Conservation (phyloP, 2,113 vertebrate species). For the Anas platyrhynchos region DNA sequence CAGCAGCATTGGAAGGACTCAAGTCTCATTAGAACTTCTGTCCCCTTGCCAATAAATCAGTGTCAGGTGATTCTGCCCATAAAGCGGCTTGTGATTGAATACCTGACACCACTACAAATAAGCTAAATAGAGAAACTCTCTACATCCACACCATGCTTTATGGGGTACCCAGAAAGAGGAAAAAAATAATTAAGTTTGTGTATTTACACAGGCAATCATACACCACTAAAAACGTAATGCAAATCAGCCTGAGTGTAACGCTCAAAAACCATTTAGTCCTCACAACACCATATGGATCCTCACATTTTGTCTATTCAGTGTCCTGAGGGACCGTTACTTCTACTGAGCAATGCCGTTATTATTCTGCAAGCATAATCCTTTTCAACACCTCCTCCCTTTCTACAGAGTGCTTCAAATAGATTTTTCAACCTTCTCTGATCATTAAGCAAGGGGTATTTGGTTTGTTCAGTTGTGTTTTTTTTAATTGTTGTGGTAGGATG, state of each 20-base stretch:
- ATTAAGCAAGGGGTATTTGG: background rate
- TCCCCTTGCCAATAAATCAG: background rate
- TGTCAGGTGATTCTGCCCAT: background rate
- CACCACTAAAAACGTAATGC: background rate
- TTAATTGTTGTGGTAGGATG: background rate
- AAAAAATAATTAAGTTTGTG: background rate
- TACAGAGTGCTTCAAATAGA: background rate
- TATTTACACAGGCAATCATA: background rate
- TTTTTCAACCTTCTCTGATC: conserved; percentile 39
- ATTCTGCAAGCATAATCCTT: conserved; percentile 5
- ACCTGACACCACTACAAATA: background rate
- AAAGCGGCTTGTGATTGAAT: background rate
- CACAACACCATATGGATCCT: background rate
- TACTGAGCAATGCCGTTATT: background rate
- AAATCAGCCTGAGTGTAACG: background rate
- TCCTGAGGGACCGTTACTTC: background rate
- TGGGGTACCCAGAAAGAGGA: background rate
- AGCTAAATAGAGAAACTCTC: background rate
- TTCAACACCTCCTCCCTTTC: background rate
- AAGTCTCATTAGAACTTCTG: background rate
- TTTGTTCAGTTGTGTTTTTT: background rate
- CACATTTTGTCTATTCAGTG: background rate
- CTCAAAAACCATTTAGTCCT: background rate
- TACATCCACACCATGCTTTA: accelerated
- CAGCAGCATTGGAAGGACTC: background rate